phyloP scores from a whole-genome alignment of 2,113 vertebrate genomes.

The Apteryx owenii region DNA sequence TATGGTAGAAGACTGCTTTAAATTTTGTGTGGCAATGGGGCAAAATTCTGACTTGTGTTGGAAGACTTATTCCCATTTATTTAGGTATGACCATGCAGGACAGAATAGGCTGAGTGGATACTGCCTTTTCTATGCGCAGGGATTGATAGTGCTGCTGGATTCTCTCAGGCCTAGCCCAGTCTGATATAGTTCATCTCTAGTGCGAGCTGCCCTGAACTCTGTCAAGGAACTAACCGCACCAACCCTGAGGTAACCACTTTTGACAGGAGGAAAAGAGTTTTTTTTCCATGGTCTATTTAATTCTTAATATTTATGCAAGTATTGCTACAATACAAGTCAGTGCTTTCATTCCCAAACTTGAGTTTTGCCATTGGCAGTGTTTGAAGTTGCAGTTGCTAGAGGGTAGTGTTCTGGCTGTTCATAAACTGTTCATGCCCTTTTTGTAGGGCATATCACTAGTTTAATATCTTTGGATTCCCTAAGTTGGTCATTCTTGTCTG shows the following conservation, averaged over 20 bases:
- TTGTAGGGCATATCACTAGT: not conserved
- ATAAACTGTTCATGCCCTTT: not conserved
- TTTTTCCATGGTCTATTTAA: not conserved
- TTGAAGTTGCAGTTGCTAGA: not conserved
- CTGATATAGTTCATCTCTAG: not conserved
- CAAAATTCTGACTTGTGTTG: not conserved
- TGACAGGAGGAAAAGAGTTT: not conserved
- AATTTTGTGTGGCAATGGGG: not conserved
- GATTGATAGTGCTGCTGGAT: not conserved
- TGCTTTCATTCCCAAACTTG: not conserved
- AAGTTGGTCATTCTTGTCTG: not conserved
- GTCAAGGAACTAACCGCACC: not conserved
- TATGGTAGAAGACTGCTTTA: not conserved
- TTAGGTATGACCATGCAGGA: not conserved
- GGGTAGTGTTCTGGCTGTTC: not conserved
- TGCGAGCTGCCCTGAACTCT: not conserved
- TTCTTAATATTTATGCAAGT: not conserved
- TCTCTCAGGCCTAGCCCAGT: not conserved
- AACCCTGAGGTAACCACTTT: not conserved
- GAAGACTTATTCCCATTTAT: not conserved
- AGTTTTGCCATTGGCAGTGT: not conserved
- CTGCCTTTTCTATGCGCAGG: not conserved
- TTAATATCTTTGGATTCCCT: not conserved
- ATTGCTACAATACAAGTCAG: not conserved
- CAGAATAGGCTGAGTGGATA: not conserved